phyloP scores from a whole-genome alignment of 2,113 vertebrate species.

The Merops nubicus region DNA sequence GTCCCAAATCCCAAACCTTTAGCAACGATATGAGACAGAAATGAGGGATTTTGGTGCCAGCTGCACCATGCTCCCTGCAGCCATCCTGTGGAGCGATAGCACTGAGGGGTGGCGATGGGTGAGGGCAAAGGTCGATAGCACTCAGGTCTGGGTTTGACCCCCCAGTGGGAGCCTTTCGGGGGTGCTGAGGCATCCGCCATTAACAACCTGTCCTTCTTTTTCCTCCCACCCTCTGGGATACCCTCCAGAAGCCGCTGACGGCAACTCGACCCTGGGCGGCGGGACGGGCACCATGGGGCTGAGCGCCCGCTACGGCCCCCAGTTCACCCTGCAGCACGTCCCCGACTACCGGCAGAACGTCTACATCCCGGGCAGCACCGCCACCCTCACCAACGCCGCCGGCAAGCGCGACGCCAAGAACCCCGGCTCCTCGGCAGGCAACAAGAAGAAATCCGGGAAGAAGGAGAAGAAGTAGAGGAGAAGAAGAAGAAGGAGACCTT shows the following conservation, averaged over 20 bases:
- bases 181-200: neutral
- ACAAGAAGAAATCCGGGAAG: constrained; percentile 98
- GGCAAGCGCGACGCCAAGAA: constrained; percentile 81
- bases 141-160: neutral
- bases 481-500: constrained; percentile 40
- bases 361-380: constrained; percentile 96
- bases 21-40: neutral
- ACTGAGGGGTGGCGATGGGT: neutral
- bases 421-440: constrained; percentile 78
- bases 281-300: constrained; percentile 94
- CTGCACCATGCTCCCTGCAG: neutral
- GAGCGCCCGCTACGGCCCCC: constrained; percentile 93
- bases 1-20: neutral
- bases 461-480: constrained; percentile 94
- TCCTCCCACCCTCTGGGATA: neutral
- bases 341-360: constrained; percentile 97
- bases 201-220: neutral
- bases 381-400: constrained; percentile 88
- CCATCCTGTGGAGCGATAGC: accelerated
- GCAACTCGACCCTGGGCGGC: constrained; percentile 85
- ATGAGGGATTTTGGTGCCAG: accelerated
- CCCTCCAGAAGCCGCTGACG: constrained; percentile 88
- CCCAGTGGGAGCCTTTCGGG: neutral
- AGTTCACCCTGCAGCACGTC: constrained; percentile 97
- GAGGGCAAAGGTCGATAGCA: neutral